Evolutionary conservation across 2,113 vertebrate species (phyloP).

Genomic region (Peucedramus taeniatus): DNA sequence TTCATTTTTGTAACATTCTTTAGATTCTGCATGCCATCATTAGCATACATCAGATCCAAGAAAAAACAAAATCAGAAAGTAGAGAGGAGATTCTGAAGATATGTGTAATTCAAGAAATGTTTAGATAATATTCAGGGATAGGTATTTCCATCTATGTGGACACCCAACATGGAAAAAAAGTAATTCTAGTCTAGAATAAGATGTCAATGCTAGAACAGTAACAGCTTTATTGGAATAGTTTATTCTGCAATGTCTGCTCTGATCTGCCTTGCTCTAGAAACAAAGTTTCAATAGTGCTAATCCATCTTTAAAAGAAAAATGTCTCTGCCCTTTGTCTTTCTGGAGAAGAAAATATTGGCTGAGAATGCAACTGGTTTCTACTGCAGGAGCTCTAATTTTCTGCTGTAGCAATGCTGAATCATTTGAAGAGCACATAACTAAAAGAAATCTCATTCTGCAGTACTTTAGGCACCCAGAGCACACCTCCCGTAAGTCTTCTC

Average conservation of each 20-base stretch:
- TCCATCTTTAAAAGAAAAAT: neutral
- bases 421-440: neutral
- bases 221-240: neutral
- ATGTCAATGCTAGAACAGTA: neutral
- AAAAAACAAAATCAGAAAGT: neutral
- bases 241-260: neutral
- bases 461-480: neutral
- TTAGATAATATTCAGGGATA: neutral
- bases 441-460: neutral
- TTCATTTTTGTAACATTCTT: neutral
- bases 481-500: neutral
- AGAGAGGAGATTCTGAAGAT: neutral
- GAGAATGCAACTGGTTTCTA: neutral
- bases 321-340: neutral
- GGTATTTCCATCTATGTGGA: neutral
- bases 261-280: neutral
- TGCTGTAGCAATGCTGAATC: neutral
- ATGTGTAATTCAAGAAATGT: neutral
- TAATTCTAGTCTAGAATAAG: neutral
- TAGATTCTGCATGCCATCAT: neutral
- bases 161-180: neutral
- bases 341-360: neutral
- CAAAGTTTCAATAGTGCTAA: neutral
- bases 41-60: neutral
- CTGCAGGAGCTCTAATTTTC: neutral